Conservation (phyloP, 2,113 vertebrate species). For the Murina feae region DNA sequence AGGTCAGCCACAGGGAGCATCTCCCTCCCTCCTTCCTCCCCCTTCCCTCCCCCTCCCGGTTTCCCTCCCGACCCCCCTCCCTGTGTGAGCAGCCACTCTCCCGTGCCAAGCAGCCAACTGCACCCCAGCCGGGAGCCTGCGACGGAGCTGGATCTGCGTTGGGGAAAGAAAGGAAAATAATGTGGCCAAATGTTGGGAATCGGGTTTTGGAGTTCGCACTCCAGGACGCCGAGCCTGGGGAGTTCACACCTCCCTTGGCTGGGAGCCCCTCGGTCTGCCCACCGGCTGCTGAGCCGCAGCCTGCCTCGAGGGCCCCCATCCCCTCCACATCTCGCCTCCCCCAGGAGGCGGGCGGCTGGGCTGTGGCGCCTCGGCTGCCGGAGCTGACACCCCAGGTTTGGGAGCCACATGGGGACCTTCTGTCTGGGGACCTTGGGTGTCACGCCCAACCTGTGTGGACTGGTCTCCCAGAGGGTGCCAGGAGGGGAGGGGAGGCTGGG, state of each 20-base stretch:
- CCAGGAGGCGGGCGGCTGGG: neutral
- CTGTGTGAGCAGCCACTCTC: neutral
- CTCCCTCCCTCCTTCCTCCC: neutral
- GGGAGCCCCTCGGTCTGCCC: conserved; percentile 62
- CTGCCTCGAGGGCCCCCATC: neutral
- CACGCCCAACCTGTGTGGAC: neutral
- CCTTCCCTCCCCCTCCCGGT: neutral
- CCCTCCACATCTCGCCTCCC: neutral
- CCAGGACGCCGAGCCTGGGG: conserved; percentile 54
- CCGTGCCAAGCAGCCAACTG: neutral
- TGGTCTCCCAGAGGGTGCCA: neutral
- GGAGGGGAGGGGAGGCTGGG: neutral
- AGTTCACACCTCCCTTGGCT: conserved; percentile 72
- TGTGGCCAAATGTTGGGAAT: conserved; percentile 58
- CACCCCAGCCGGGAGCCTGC: neutral
- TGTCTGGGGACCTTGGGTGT: neutral
- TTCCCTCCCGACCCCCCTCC: neutral
- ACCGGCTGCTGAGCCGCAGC: conserved; percentile 34
- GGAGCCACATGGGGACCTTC: neutral
- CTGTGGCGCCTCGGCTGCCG: neutral
- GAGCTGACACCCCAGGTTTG: conserved; percentile 8
- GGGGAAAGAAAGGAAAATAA: conserved; percentile 37
- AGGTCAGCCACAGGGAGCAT: neutral
- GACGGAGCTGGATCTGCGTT: neutral
- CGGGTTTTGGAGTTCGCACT: conserved; percentile 57